phyloP scores from a whole-genome alignment of 2,888 invertebrate genomes.

The Taphrorychus bicolor region DNA sequence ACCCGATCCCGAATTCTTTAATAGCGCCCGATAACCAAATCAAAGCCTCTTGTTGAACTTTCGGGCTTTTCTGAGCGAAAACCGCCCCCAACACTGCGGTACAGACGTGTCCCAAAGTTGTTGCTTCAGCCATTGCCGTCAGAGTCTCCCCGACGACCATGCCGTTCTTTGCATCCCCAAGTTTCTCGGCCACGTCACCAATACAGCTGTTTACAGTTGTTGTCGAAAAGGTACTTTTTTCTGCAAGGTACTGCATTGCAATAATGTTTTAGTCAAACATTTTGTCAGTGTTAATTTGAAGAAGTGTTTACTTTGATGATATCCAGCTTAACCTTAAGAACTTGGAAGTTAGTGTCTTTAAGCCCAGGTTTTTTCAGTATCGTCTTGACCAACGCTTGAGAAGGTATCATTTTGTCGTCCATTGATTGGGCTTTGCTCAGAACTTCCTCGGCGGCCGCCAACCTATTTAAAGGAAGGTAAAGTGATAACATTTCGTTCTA shows the following conservation, averaged over 20 bases:
- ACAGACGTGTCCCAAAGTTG: slow-evolving; percentile 76
- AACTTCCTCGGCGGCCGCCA: slow-evolving; percentile 78
- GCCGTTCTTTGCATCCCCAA: slow-evolving; percentile 83
- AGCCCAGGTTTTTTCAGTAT: slow-evolving; percentile 85
- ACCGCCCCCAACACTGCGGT: slow-evolving; percentile 76
- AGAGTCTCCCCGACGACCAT: slow-evolving; percentile 73
- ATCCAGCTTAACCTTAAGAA: slow-evolving; percentile 82
- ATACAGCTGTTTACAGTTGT: slow-evolving; percentile 78
- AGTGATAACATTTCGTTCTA: not conserved
- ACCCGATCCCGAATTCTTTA: slow-evolving; percentile 87
- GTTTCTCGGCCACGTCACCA: slow-evolving; percentile 82
- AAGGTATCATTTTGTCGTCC: slow-evolving; percentile 69
- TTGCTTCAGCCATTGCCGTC: slow-evolving; percentile 78
- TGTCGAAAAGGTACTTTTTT: slow-evolving; percentile 74
- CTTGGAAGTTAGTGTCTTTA: slow-evolving; percentile 92
- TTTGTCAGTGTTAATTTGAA: not conserved
- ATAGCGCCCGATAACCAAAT: slow-evolving; percentile 81
- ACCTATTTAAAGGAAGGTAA: too few species aligned
- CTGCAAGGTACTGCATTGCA: slow-evolving; percentile 68
- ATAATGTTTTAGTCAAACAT: slow-evolving; percentile 1
- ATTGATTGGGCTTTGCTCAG: slow-evolving; percentile 68
- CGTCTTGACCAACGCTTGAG: slow-evolving; percentile 78
- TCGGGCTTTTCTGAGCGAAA: slow-evolving; percentile 88
- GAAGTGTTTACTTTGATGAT: slow-evolving; percentile 65
- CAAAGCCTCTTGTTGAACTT: slow-evolving; percentile 86